These are phyloP conservation scores for Hippocampus kuda DNA, from an alignment of 2,797 vertebrate species.

Conservation along the genomic window DNA sequence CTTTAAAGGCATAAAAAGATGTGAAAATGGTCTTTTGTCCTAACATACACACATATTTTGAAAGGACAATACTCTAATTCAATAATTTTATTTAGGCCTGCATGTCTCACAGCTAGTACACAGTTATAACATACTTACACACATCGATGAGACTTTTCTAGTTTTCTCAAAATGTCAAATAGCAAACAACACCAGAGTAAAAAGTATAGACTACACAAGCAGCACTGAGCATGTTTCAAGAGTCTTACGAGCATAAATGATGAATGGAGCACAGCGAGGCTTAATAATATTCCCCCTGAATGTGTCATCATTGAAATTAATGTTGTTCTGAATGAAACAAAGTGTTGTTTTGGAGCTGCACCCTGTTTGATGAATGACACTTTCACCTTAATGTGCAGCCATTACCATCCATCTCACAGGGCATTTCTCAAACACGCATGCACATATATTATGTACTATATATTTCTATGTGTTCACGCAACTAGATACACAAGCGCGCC, in stretches of 20 bases:
- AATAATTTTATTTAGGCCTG: slow-evolving; percentile 44
- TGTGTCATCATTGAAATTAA: slow-evolving; percentile 52
- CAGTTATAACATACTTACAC: no score
- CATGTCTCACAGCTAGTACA: slow-evolving; percentile 31
- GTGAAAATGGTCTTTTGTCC: neutral
- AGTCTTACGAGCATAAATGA: slow-evolving; percentile 34
- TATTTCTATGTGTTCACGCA: neutral
- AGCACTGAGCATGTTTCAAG: no score
- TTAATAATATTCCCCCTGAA: slow-evolving; percentile 29
- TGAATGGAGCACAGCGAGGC: slow-evolving; percentile 38
- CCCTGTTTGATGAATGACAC: slow-evolving; percentile 33
- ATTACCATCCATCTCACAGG: slow-evolving; percentile 27
- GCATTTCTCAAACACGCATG: slow-evolving; percentile 9
- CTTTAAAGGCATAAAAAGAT: neutral
- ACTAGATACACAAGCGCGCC: no score
- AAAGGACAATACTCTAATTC: slow-evolving; percentile 36
- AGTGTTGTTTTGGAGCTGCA: slow-evolving; percentile 35
- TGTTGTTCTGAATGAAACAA: slow-evolving; percentile 41
- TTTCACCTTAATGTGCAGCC: slow-evolving; percentile 11
- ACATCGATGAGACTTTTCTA: no score
- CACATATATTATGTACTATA: neutral
- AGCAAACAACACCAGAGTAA: slow-evolving; percentile 5
- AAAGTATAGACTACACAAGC: slow-evolving; percentile 15
- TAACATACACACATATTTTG: slow-evolving; percentile 24
- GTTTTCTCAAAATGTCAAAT: no score